Percentiles rank a stretch among this genome's conserved stretches.
Evolutionary conservation across 2,113 vertebrate genomes (phyloP).

Genomic region (Podiceps cristatus): DNA sequence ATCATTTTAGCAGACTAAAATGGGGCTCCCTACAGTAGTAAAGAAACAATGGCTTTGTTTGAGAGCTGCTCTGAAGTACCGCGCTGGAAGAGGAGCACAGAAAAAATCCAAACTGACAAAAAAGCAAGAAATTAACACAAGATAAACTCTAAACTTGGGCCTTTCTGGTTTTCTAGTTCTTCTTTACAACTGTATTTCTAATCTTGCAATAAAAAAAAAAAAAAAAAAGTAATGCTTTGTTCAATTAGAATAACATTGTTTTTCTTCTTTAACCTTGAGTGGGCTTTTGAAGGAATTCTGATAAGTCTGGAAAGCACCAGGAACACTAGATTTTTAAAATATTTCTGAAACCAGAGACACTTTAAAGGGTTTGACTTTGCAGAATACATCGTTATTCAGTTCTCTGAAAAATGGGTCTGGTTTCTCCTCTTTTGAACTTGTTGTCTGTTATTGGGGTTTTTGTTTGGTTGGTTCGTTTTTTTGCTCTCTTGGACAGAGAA

Average conservation of each 20-base stretch:
- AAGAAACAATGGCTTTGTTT: accelerated
- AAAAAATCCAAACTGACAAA: neutral
- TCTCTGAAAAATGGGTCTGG: neutral
- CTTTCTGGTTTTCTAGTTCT: neutral
- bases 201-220: neutral
- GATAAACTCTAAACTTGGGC: neutral
- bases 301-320: slow-evolving; percentile 54
- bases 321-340: neutral
- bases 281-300: slow-evolving; percentile 44
- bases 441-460: neutral
- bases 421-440: neutral
- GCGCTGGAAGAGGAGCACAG: neutral
- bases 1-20: neutral
- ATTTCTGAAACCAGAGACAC: slow-evolving; percentile 36
- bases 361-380: slow-evolving; percentile 8
- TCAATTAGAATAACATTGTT: slow-evolving; percentile 11
- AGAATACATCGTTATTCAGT: slow-evolving; percentile 16
- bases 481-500: neutral
- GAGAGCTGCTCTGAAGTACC: neutral
- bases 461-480: neutral
- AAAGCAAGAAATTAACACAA: neutral
- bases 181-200: neutral
- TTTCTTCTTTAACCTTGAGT: slow-evolving; percentile 41
- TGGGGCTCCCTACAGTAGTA: neutral
- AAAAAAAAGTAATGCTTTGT: neutral